Conservation (phyloP, 2,797 vertebrate species). For the Percopsis omiscomaycus region DNA sequence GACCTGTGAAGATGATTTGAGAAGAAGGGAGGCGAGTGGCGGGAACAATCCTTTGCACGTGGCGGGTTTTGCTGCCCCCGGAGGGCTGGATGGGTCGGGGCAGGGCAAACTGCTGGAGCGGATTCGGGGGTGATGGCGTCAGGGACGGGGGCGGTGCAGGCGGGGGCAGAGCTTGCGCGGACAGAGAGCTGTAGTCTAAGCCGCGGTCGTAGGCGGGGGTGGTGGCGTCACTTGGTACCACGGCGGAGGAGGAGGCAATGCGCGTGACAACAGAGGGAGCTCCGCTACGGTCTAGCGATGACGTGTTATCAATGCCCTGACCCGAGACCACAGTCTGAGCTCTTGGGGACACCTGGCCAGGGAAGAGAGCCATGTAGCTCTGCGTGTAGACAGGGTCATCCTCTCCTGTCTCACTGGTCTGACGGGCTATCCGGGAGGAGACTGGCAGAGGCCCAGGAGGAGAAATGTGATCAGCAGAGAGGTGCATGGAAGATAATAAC, state of each 20-base stretch:
- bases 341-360: conserved; percentile 58
- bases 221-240: conserved; percentile 75
- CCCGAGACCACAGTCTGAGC: conserved; percentile 51
- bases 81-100: conserved; percentile 79
- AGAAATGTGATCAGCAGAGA: conserved; percentile 72
- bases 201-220: conserved; percentile 84
- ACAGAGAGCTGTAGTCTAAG: conserved; percentile 70
- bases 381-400: conserved; percentile 71
- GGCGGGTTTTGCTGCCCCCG: conserved; percentile 77
- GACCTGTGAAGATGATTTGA: conserved; percentile 84
- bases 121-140: conserved; percentile 35
- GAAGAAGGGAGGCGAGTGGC: conserved; percentile 77
- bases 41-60: conserved; percentile 85
- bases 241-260: conserved; percentile 81
- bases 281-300: conserved; percentile 56
- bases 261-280: conserved; percentile 81
- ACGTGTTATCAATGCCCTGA: conserved; percentile 35
- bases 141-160: conserved; percentile 71
- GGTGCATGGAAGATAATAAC: conserved; percentile 70
- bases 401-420: conserved; percentile 57
- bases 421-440: conserved; percentile 63
- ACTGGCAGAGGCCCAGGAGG: conserved; percentile 72
- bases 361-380: conserved; percentile 81
- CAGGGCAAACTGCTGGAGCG: conserved; percentile 78
- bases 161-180: conserved; percentile 49